Base-by-base conservation (phyloP, 1,140 invertebrate genomes). In the Polyergus mexicanus region DNA sequence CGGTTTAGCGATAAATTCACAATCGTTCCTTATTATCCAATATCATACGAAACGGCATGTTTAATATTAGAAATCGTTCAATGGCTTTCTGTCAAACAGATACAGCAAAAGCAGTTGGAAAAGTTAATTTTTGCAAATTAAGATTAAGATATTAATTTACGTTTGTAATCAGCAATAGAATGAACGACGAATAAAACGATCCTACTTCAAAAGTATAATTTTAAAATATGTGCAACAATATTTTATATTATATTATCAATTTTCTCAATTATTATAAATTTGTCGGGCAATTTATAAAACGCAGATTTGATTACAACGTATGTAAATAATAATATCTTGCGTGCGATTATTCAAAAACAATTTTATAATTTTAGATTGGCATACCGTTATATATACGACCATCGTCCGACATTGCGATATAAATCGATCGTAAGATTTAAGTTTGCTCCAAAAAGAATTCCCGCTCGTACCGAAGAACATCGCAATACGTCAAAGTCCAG, bases 401-500 rank as follows among this genome's bases (percentile, higher is more conserved):
- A 28, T 28, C 65, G 19, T 10, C 22, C 41, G 11, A 60, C 16
- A 60, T 60, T 74, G 11, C 78, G 41, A 83, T 60, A 83, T 83
- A 68, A 62, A 83, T 83, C 54, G 16, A 51, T 51, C 28, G 41
- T 60, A 25, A 83, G 41, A 83, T 72, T 83, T 83, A 83, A 74
- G 68, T 60, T 44, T 35, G 13, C 78, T 41, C 19, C 11, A 11
- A 25, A 60, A 77, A 62, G 32, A 22, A 83, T 74, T 54, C 25
- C 68, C 56, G 68, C n/a, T 60, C 78, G 68, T 72, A 35, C 54
- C 28, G 71, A 60, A 60, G 54, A 72, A 74, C 78, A 74, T 74
- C 54, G 68, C 54, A 56, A 83, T 83, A 83, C 56, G 28, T 83
- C 54, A 83, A 83, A 83, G 78, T 83, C 78, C 19, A 11, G 68